Evolutionary conservation across 2,797 vertebrate species (phyloP), one percentile per base, ranked within the genome.

Genomic region (Microhierax caerulescens): DNA sequence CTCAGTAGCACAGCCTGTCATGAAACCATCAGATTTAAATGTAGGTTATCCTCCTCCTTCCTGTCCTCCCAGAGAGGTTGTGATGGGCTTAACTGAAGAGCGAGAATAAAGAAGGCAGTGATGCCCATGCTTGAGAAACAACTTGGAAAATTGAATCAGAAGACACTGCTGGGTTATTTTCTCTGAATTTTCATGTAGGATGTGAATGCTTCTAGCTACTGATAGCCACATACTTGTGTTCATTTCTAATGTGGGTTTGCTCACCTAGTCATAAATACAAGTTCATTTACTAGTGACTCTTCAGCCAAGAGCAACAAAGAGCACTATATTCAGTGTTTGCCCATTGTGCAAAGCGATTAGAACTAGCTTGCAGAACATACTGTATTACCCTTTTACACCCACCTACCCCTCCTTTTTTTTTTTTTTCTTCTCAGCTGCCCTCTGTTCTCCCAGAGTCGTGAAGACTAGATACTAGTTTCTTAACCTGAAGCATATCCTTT

Each of bases 31-130:
- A 94, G 88, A 95, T 96, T 90, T 92, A 97, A 94, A 96, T 93
- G 88, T 93, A 96, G 97, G 96, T 97, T 97, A 96, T 96, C 92
- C 93, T 96, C 91, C 91, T 96, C 74, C 77, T 95, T 94, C 94
- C 93, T 88, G 95, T 94, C 90, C 73, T 97, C 78, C 75, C 36
- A 1, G 78, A 36, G 85, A 92, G 88, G 85, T 16, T 92, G 90
- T 75, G 76, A 95, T 76, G 91, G 65, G 70, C 56, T 97, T 90
- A 88, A 72, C 65, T 81, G 76, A 86, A 86, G 60, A 86, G 65
- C 80, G 57, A 51, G 69, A 72, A 82, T 51, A 54, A 89, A 94
- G 73, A 60, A 59, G 41, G 73, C 88, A 72, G 37, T 32, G 37
- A 80, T 88, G 73, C 50, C 22, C 11, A 7, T 80, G 79, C 53